Percentiles rank a stretch among this genome's conserved stretches.
Evolutionary conservation across 2,888 invertebrate species (phyloP).

Genomic region (Hydraecia micacea): DNA sequence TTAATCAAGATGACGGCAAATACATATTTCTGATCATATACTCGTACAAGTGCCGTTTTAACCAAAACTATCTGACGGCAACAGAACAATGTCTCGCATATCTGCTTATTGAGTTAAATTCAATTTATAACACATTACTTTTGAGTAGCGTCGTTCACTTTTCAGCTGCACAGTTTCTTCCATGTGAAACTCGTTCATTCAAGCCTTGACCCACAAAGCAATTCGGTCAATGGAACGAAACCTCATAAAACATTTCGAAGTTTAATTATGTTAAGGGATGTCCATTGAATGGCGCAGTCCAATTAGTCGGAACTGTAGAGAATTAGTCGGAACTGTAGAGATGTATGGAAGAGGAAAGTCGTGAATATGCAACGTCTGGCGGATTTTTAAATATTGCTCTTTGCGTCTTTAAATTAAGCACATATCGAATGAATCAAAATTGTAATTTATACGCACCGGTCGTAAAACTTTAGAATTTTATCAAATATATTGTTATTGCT

Average conservation of each 20-base stretch:
- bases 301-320: constrained; percentile 23
- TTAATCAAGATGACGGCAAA: too few relatives aligned
- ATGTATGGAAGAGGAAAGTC: background rate
- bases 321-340: constrained; percentile 18
- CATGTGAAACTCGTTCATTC: background rate
- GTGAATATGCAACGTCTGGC: background rate
- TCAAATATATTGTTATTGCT: background rate
- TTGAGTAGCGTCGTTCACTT: background rate
- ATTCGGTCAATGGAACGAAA: constrained; percentile 24
- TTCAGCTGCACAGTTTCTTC: background rate
- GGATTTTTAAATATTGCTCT: background rate
- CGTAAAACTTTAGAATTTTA: constrained; percentile 14
- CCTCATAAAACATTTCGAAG: constrained; percentile 26
- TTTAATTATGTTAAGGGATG: constrained; percentile 20
- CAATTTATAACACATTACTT: background rate
- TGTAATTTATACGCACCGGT: constrained; percentile 3
- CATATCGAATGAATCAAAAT: constrained; percentile 10
- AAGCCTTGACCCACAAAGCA: constrained; percentile 30
- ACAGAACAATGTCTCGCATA: background rate
- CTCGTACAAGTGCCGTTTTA: too few relatives aligned
- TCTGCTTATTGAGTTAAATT: background rate
- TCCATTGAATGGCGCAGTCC: constrained; percentile 6
- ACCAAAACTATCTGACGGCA: background rate
- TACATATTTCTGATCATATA: background rate
- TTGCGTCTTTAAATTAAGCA: background rate